A percentile compares a stretch with the other conserved stretches of the same genome.
These are phyloP conservation scores for Tetrao urogallus DNA, from an alignment of 2,113 vertebrate species.

Conservation along the genomic window DNA sequence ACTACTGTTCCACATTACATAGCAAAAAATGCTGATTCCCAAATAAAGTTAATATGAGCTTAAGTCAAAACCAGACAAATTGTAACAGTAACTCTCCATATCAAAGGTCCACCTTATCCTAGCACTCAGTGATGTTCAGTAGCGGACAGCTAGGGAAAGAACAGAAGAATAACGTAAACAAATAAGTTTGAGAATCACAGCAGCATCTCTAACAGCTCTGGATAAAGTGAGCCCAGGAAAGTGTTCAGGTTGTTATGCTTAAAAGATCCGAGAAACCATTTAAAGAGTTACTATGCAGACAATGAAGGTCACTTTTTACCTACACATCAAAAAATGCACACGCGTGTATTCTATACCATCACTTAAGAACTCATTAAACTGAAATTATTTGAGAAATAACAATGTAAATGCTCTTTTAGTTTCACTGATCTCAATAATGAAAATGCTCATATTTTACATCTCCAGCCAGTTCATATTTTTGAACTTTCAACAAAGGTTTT, in stretches of 20 bases:
- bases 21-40: neutral
- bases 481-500: neutral
- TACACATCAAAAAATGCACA: neutral
- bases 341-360: neutral
- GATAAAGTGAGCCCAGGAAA: neutral
- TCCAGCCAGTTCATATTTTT: neutral
- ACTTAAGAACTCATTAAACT: neutral
- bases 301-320: neutral
- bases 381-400: neutral
- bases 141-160: neutral
- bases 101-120: neutral
- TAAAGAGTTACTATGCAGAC: neutral
- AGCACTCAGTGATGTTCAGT: neutral
- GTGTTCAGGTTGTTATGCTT: neutral
- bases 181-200: neutral
- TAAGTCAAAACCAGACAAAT: neutral
- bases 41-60: neutral
- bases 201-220: neutral
- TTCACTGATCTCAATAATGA: neutral
- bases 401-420: neutral
- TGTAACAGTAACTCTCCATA: accelerated
- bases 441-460: neutral
- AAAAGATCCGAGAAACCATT: neutral
- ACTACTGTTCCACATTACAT: neutral
- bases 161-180: neutral